Evolutionary conservation across 2,113 vertebrate genomes (phyloP), one percentile per base, ranked within the genome.

Genomic region (Triplophysa tibetana): DNA sequence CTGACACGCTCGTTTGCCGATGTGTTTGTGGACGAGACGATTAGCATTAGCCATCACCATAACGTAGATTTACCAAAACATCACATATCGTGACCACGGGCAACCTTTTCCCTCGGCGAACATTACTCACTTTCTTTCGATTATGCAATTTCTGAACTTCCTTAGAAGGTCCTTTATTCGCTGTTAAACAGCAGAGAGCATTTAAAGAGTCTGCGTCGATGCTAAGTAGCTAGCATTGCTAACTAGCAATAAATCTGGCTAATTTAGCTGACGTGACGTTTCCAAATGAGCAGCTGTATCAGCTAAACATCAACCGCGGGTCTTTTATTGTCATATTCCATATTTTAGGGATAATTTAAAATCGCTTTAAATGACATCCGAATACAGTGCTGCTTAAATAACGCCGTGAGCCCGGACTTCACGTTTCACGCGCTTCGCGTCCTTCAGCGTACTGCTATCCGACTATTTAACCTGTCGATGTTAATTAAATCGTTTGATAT

Each of bases 21-120:
- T 48, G 41, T 13, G 41, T 2, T 16, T 60, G 29, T 62, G 58
- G 50, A 52, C 29, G 48, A n/a, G 14, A 10, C 21, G 58, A 41
- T 63, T 75, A 75, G 73, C 73, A 63, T 75, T 75, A 75, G 73
- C 73, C 58, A 48, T 9, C 23, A 29, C 23, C 41, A 41, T 75
- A 63, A 74, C 14, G 33, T 11, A 24, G 13, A 16, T 43, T 4
- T 43, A 43, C 56, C 62, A 75, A 48, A 48, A 19, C 58, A 48
- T 26, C n/a, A n/a, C 5, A 48, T 17, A 63, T 12, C 12, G 3
- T 19, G 2, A 48, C 24, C 14, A 48, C 23, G 62, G 29, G 16
- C 38, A 75, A 4, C 26, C 7, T 19, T 58, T 21, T 21, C 2
- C 2, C 21, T 21, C 11, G 12, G 11, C 5, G 19, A 29, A 24